These are phyloP conservation scores for Conopomorpha cramerella DNA, from an alignment of 1,140 invertebrate species.

Conservation along the genomic window DNA sequence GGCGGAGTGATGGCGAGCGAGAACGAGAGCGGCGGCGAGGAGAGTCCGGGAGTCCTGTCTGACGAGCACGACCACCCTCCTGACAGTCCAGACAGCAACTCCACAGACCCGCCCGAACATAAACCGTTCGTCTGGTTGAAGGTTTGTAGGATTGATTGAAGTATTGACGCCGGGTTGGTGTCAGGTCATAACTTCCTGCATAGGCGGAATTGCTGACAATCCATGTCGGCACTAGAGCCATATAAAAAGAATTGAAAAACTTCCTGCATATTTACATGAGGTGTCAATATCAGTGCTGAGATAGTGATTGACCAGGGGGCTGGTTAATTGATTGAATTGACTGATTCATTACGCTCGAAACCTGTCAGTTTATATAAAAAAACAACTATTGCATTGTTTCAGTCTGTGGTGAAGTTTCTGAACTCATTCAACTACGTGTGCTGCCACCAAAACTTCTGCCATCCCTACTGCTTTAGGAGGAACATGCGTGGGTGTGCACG, in stretches of 20 bases:
- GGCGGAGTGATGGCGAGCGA: constrained; percentile 64
- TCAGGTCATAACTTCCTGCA: no score
- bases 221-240: no score
- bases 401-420: constrained; percentile 82
- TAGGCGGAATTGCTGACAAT: no score
- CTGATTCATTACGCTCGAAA: no score
- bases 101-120: constrained; percentile 78
- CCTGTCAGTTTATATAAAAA: no score
- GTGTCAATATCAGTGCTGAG: no score
- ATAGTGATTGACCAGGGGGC: no score
- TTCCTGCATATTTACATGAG: no score
- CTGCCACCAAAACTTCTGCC: constrained; percentile 91
- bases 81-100: constrained; percentile 87
- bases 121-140: constrained; percentile 96
- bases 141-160: no score
- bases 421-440: constrained; percentile 94
- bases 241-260: no score
- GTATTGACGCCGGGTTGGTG: no score
- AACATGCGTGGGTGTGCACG: constrained; percentile 89
- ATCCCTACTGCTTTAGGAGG: constrained; percentile 91
- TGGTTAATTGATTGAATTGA: no score
- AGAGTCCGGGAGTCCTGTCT: constrained; percentile 85
- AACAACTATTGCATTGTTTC: constrained; percentile 13
- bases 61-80: constrained; percentile 81
- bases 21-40: constrained; percentile 73